Conservation (phyloP, 2,888 invertebrate species). For the Cheilosia variabilis region DNA sequence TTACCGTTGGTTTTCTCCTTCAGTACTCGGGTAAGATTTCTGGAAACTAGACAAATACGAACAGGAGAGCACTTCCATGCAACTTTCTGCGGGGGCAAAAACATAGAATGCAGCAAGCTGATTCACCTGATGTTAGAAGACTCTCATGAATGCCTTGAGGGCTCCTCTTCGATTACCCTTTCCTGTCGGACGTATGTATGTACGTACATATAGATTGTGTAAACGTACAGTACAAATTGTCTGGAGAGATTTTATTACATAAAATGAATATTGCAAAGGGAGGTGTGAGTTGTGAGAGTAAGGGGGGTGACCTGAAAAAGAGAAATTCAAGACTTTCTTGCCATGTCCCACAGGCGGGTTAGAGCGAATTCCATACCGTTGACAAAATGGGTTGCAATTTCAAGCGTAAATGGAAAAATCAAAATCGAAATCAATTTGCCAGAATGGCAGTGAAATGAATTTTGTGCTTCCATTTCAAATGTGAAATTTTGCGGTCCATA, state of each 20-base stretch:
- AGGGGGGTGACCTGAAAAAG: slow-evolving; percentile 13
- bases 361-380: slow-evolving; percentile 52
- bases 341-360: slow-evolving; percentile 30
- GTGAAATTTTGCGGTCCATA: slow-evolving; percentile 33
- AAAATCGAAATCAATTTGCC: slow-evolving; percentile 73
- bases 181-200: slow-evolving; percentile 5
- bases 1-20: neutral
- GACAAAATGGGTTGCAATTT: slow-evolving; percentile 68
- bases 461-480: slow-evolving; percentile 58
- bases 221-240: slow-evolving; percentile 55
- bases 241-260: slow-evolving; percentile 59
- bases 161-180: slow-evolving; percentile 58
- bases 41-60: neutral
- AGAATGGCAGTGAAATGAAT: slow-evolving; percentile 65
- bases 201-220: neutral
- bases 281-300: neutral
- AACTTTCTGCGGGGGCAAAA: slow-evolving; percentile 20
- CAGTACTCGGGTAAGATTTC: slow-evolving; percentile 1
- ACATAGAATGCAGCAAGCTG: slow-evolving; percentile 2
- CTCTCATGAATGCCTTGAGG: neutral
- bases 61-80: slow-evolving; percentile 24
- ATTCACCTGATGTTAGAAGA: slow-evolving; percentile 31
- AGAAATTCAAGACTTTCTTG: slow-evolving; percentile 19
- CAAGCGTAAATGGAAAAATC: slow-evolving; percentile 71
- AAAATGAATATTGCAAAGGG: slow-evolving; percentile 56